These are phyloP conservation scores for Myrmecophaga tridactyla DNA, from an alignment of 2,113 vertebrate species.

Conservation along the genomic window DNA sequence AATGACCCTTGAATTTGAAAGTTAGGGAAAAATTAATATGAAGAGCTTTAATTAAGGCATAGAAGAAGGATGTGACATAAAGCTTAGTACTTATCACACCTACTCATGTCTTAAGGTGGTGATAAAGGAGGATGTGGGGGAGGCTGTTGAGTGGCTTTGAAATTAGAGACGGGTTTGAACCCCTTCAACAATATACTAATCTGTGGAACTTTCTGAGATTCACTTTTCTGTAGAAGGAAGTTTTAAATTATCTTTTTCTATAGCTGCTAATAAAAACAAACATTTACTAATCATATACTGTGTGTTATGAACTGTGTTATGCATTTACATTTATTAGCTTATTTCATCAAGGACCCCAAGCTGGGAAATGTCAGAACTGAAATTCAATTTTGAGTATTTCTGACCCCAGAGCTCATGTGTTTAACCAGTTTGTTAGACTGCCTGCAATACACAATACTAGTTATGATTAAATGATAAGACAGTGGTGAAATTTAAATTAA, in stretches of 20 bases:
- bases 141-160: neutral
- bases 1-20: slow-evolving; percentile 8
- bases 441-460: neutral
- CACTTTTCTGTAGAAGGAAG: neutral
- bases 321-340: too few relatives aligned
- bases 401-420: neutral
- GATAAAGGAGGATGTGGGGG: neutral
- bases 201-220: neutral
- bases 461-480: neutral
- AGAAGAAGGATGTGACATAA: neutral
- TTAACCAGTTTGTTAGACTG: neutral
- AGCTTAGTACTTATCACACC: neutral
- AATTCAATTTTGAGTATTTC: too few relatives aligned
- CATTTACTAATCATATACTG: neutral
- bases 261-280: neutral
- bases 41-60: neutral
- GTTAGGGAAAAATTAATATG: neutral
- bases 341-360: neutral
- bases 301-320: rapidly evolving
- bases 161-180: neutral
- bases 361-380: neutral
- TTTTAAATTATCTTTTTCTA: neutral
- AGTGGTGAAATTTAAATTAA: too few relatives aligned
- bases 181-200: too few relatives aligned
- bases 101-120: neutral